Conservation (phyloP, 1,140 invertebrate genomes). For the Rhyacophila brunnea region DNA sequence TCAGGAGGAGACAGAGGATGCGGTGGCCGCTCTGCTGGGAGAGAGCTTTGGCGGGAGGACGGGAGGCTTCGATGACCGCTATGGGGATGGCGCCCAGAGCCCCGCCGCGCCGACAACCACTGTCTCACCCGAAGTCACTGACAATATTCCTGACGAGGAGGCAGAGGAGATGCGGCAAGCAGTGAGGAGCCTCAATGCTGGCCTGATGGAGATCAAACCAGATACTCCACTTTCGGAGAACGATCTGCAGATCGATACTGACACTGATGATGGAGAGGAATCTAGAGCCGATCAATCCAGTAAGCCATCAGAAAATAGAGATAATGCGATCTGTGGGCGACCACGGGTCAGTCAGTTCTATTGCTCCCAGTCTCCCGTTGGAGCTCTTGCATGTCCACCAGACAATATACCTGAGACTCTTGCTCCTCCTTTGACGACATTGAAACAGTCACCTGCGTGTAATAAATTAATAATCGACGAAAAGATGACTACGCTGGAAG, state of each 20-base stretch:
- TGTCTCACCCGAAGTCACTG: conserved; percentile 46
- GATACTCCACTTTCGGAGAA: conserved; percentile 82
- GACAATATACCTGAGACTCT: conserved; percentile 5
- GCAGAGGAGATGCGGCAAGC: conserved; percentile 77
- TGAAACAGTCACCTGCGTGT: neutral
- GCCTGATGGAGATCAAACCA: conserved; percentile 75
- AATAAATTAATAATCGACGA: neutral
- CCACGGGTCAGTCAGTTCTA: neutral
- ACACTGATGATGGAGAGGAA: conserved; percentile 69
- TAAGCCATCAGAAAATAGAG: conserved; percentile 24
- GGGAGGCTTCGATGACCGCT: conserved; percentile 53
- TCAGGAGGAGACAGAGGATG: conserved; percentile 90
- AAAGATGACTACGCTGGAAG: conserved; percentile 24
- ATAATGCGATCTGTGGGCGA: neutral
- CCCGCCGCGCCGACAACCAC: conserved; percentile 44
- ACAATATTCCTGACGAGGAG: conserved; percentile 63
- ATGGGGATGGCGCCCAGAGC: conserved; percentile 47
- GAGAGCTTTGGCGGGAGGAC: conserved; percentile 72
- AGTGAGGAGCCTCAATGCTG: conserved; percentile 70
- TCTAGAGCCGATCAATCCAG: conserved; percentile 45
- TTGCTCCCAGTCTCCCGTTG: neutral
- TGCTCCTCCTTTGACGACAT: conserved; percentile 3
- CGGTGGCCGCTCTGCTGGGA: conserved; percentile 80
- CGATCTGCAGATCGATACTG: conserved; percentile 83
- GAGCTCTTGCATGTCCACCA: too few species aligned